Conservation (phyloP, 2,888 invertebrate genomes). For the Cheilosia grossa region DNA sequence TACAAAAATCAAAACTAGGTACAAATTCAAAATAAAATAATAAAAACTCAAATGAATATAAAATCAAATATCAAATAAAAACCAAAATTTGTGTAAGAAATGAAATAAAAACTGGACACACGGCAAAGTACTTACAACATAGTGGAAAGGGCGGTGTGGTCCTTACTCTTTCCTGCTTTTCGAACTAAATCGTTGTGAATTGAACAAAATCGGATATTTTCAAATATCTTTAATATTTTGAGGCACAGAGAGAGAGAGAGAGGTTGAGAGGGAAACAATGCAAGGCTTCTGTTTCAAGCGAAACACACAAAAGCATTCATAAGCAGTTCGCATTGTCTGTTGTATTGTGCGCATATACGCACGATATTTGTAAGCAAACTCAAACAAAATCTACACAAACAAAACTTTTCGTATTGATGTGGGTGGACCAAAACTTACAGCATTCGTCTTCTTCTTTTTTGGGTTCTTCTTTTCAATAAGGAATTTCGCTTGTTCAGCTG, state of each 20-base stretch:
- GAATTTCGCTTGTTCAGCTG: constrained; percentile 77
- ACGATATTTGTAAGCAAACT: not conserved
- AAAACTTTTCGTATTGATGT: not conserved
- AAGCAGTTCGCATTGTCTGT: constrained; percentile 14
- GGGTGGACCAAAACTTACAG: constrained; percentile 59
- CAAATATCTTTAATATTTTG: constrained; percentile 39
- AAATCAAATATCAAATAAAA: constrained; percentile 2
- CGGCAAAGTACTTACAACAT: constrained; percentile 54
- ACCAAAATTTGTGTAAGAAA: not conserved
- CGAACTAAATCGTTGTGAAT: constrained; percentile 3
- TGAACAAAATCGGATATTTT: constrained; percentile 41
- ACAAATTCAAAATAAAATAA: not conserved
- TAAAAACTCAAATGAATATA: constrained; percentile 22
- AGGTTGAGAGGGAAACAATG: not conserved
- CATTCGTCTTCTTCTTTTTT: constrained; percentile 28
- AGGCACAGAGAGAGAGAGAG: constrained; percentile 15
- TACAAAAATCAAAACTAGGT: constrained; percentile 13
- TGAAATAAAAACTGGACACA: constrained; percentile 1
- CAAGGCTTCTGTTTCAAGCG: not conserved
- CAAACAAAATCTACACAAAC: constrained; percentile 29
- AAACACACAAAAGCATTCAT: constrained; percentile 30
- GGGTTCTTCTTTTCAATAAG: constrained; percentile 26
- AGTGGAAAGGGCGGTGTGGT: constrained; percentile 7
- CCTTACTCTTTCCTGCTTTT: constrained; percentile 28
- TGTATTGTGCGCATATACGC: constrained; percentile 2